Base-by-base conservation (phyloP, 2,888 invertebrate species). In the Sminthurides aquaticus region DNA sequence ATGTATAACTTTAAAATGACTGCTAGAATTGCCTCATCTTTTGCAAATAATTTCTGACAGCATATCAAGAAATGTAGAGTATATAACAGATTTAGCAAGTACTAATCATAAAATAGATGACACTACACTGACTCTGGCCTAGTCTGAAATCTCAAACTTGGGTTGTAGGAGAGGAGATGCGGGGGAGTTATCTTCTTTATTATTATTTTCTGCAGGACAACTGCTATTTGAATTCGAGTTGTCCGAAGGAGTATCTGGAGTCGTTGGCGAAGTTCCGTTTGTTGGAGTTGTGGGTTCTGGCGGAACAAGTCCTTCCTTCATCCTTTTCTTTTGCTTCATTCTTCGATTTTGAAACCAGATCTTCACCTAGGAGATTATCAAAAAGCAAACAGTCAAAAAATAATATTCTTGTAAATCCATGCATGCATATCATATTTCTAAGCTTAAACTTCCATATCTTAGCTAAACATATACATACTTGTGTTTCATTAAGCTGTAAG, bases 261-360 rank as follows among this genome's bases (percentile, higher is more conserved):
- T 68, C 76, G 75, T 65, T 81, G 76, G 68, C 79, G 76, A 72
- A 63, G 70, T 70, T 60, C 80, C 76, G 66, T 81, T 72, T 84
- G 82, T 77, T 75, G 75, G 73, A 49, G 75, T 71, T 26, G 75
- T 78, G 48, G 82, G 77, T 72, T 86, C 86, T 52, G 84, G 81
- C 20, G 85, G 84, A 70, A 90, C 86, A 5, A 92, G 81, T 0
- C 93, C 93, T 77, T 96, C 95, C 81, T 96, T 96, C 83, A 94
- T 91, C 70, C 95, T 83, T 78, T 97, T 96, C 84, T 96, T 96
- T 78, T 95, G 95, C 79, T 98, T 98, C 97, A 98, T 98, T 75
- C 98, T 84, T 74, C 98, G 84, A 79, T 98, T 98, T 80, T 62
- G 57, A 29, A 58, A 57, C 60, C 59, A 64, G 48, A 64, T 59